Conservation (phyloP, 2,113 vertebrate species). For the Pleuronectes platessa region DNA sequence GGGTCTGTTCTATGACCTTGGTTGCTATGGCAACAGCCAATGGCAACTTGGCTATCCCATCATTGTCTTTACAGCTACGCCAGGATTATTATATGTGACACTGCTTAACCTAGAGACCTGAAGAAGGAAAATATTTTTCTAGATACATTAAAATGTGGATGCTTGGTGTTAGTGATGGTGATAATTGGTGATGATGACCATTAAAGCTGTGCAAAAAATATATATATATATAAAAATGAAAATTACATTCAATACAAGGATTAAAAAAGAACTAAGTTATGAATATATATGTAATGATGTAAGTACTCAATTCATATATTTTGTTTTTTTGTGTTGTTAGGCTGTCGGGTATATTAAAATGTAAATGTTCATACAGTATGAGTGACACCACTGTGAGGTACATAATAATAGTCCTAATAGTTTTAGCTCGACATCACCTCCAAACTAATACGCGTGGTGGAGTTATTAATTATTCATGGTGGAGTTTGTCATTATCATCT, state of each 20-base stretch:
- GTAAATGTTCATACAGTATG: neutral
- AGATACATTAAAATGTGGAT: too few species aligned
- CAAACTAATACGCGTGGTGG: neutral
- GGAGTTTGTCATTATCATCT: constrained; percentile 29
- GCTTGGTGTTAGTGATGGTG: too few species aligned
- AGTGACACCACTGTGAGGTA: neutral
- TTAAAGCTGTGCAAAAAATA: too few species aligned
- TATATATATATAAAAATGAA: neutral
- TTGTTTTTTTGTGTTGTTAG: neutral
- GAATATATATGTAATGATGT: neutral
- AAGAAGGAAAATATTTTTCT: too few species aligned
- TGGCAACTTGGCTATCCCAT: too few species aligned
- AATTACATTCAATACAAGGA: neutral
- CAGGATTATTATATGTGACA: too few species aligned
- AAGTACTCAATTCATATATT: neutral
- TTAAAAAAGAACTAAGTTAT: neutral
- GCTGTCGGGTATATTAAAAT: neutral
- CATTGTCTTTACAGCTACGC: too few species aligned
- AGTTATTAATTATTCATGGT: constrained; percentile 30
- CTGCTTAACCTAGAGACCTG: too few species aligned
- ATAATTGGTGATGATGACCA: too few species aligned
- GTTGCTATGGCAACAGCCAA: too few species aligned
- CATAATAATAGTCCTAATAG: neutral
- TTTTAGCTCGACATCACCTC: neutral
- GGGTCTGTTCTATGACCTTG: too few species aligned